Base-by-base conservation (phyloP, 2,797 vertebrate species). In the Tolypeutes matacus region DNA sequence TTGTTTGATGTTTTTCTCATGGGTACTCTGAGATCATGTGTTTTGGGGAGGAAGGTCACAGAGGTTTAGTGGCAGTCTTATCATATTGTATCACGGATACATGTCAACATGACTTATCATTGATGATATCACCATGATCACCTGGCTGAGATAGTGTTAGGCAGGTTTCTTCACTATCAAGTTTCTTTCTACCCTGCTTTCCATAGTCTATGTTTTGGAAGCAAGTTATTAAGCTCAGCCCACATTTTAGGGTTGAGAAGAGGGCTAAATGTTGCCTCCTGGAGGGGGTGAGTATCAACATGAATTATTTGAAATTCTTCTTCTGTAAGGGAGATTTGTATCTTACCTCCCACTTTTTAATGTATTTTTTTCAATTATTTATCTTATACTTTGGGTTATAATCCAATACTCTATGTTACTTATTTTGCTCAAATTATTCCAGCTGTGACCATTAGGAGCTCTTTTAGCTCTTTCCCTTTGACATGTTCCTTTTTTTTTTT, bases 311-410 rank as follows among this genome's bases (percentile, higher is more conserved):
- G 67, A 23, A 72, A 89, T 90, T 94, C n/a, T 51, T 46, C 42
- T 58, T 92, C 49, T 83, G 5, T 75, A 70, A 86, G 34, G 20
- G 69, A 53, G 56, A n/a, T 42, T 65, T 29, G 15, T 34, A 12
- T 94, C 39, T 89, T 49, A 7, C 46, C 20, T n/a, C 39, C 51
- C 17, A 51, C 34, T 73, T 81, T 29, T 34, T 86, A 58, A 13
- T 53, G 49, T 51, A 13, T n/a, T 12, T 51, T 51, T 62, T 80
- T 83, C 36, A 80, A 3, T 75, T 20, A 51, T 3, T 85, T 70
- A 70, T 83, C 80, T 93, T 84, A 58, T 70, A 70, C 42, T 87
- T 89, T 53, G 7, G 46, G 27, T 77, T 90, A 46, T 83, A 77
- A 94, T 42, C 31, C 0, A 91, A 11, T 36, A 60, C 20, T 51